phyloP scores from a whole-genome alignment of 2,113 vertebrate species.

The Connochaetes taurinus region DNA sequence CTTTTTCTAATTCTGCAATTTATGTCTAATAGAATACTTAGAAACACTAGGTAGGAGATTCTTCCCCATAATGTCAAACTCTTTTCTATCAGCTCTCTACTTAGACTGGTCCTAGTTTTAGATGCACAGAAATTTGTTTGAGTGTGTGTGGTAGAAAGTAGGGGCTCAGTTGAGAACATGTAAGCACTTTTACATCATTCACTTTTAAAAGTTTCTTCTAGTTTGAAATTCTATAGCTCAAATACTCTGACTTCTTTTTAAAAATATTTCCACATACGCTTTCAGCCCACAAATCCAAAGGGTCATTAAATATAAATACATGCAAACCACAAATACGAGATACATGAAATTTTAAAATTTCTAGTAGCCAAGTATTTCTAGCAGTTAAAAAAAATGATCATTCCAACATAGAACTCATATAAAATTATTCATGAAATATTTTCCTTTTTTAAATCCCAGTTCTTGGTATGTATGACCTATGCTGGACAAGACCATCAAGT shows the following conservation, averaged over 20 bases:
- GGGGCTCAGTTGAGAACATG: background rate
- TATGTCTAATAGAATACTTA: background rate
- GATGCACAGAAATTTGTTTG: background rate
- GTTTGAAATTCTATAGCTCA: background rate
- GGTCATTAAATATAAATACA: background rate
- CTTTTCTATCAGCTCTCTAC: background rate
- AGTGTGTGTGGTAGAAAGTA: background rate
- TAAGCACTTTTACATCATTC: background rate
- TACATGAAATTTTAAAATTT: background rate
- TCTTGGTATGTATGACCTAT: background rate
- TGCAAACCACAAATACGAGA: background rate
- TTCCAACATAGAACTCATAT: background rate
- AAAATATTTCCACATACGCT: conserved; percentile 8
- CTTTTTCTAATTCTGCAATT: background rate
- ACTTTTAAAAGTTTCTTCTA: background rate
- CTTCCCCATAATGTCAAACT: background rate
- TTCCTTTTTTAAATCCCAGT: background rate
- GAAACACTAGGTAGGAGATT: background rate
- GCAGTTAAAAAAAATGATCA: background rate
- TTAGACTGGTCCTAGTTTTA: background rate
- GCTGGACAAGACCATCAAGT: background rate
- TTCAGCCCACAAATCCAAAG: background rate
- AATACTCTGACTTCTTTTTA: background rate
- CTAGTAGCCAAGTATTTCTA: background rate
- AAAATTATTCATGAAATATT: background rate